Evolutionary conservation across 1,140 invertebrate genomes (phyloP).

Genomic region (Zophobas morio): DNA sequence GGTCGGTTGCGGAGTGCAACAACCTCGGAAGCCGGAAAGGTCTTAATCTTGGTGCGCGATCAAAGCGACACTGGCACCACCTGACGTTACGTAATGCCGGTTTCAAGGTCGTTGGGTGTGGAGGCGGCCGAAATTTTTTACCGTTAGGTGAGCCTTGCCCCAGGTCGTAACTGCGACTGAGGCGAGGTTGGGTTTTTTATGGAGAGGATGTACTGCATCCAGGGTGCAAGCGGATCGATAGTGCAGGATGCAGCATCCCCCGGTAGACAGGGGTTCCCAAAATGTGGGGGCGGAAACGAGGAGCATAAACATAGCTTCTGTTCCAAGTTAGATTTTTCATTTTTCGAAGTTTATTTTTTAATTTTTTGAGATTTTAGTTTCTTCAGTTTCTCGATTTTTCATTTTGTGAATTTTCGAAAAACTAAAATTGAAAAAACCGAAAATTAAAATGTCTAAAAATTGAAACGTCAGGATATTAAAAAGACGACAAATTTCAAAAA

Average conservation of each 20-base stretch:
- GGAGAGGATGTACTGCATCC: neutral
- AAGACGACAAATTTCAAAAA: too few species aligned
- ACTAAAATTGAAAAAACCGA: too few species aligned
- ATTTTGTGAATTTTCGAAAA: too few species aligned
- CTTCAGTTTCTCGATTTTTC: too few species aligned
- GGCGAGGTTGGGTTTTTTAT: neutral
- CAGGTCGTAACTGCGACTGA: neutral
- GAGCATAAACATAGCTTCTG: too few species aligned
- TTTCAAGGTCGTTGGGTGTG: conserved; percentile 1
- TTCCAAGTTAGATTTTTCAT: too few species aligned
- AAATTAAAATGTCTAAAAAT: too few species aligned
- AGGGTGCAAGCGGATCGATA: neutral
- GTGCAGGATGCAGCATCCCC: neutral
- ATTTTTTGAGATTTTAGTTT: too few species aligned
- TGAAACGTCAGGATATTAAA: too few species aligned
- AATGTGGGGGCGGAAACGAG: too few species aligned
- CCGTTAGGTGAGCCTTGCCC: neutral
- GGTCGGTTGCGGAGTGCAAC: neutral
- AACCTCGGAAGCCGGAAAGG: conserved; percentile 13
- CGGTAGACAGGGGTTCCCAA: too few species aligned
- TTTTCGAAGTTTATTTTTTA: too few species aligned
- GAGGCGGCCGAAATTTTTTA: neutral
- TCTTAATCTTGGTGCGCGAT: neutral
- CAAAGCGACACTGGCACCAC: neutral
- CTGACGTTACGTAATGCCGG: neutral